Evolutionary conservation across 2,888 invertebrate genomes (phyloP).

Genomic region (Drosophila mettleri): DNA sequence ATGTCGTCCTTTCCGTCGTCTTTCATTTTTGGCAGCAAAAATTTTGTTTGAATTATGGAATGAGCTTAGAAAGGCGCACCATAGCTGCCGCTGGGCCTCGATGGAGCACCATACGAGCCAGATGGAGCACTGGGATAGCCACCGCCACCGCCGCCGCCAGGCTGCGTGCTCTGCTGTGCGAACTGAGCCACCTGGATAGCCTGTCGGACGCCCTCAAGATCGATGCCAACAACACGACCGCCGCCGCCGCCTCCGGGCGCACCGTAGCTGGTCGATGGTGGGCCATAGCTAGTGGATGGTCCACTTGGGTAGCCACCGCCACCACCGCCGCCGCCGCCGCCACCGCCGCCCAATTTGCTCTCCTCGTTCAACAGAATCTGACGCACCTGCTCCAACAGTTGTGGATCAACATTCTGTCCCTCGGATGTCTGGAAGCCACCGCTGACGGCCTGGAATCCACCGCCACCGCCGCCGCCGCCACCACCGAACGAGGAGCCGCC

Average conservation of each 20-base stretch:
- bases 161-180: conserved; percentile 88
- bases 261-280: conserved; percentile 89
- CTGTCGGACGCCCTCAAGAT: conserved; percentile 93
- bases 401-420: conserved; percentile 92
- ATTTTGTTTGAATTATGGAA: conserved; percentile 22
- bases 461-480: conserved; percentile 85
- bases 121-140: conserved; percentile 86
- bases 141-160: conserved; percentile 85
- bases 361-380: conserved; percentile 94
- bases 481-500: conserved; percentile 83
- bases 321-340: conserved; percentile 85
- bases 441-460: conserved; percentile 91
- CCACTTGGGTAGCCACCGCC: conserved; percentile 84
- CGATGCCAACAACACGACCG: conserved; percentile 90
- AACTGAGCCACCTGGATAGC: conserved; percentile 95
- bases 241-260: conserved; percentile 85
- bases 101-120: conserved; percentile 87
- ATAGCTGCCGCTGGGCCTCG: conserved; percentile 89
- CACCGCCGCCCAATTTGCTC: conserved; percentile 87
- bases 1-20: conserved; percentile 57
- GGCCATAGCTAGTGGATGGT: conserved; percentile 86
- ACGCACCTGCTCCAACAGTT: conserved; percentile 92
- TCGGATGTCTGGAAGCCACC: conserved; percentile 93
- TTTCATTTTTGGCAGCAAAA: conserved; percentile 73
- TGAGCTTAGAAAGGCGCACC: conserved; percentile 86